Evolutionary conservation across 2,888 invertebrate species (phyloP), one percentile per base, ranked within the genome.

Genomic region (Troglohyphantes excavatus): DNA sequence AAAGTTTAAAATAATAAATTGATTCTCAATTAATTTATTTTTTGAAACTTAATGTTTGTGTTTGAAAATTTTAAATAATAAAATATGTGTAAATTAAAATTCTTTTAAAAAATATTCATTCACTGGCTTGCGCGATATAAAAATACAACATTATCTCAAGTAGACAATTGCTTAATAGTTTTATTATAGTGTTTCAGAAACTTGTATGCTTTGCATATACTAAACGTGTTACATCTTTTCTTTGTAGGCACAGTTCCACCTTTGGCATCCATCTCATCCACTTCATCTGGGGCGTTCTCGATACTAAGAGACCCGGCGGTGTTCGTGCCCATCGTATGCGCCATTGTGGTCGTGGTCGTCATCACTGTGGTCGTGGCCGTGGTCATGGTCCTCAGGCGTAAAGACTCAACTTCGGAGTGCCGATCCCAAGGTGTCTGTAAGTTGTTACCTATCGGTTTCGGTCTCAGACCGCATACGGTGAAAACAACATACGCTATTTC

Each of bases 391-490:
- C 73, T 91, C 2, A 72, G 88, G 23, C 75, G 91, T 23, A 91
- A 91, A 29, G 91, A 91, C 27, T 53, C 84, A 0, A 79, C 91
- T 2, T 91, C 91, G 2, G 91, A 91, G 39, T 91, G 91, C 88
- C 91, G 88, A 79, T 91, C 91, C 53, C 91, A 91, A 91, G 91
- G 88, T 91, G 90, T 87, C 86, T 91, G 91, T 91, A 91, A 91
- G 91, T 91, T 75, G 27, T 73, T 87, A 53, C 19, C 53, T 90
- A 70, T 78, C 89, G 89, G 89, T 83, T 33, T 89, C 89, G 89
- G 89, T 89, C 89, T 67, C 17, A 17, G 89, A 89, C 89, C 89
- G 89, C 89, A 65, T 39, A 13, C 3, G n/a, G n/a, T n/a, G n/a
- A n/a, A n/a, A n/a, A n/a, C n/a, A n/a, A n/a, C n/a, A n/a, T n/a